These are phyloP conservation scores for Piscicola geometra DNA, from an alignment of 2,888 invertebrate genomes.

Conservation along the genomic window DNA sequence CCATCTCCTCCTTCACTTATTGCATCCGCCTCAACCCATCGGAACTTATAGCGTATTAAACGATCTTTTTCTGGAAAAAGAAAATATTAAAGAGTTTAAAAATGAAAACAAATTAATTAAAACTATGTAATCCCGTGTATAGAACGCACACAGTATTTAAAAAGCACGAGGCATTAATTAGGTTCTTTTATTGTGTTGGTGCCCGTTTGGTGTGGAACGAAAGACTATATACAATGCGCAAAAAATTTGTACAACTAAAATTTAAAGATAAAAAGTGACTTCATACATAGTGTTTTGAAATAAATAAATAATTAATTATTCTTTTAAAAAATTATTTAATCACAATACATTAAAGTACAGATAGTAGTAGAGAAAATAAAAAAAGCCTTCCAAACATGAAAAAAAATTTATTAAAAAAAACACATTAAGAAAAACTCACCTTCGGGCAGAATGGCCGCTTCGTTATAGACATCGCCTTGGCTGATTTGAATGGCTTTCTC, in stretches of 20 bases:
- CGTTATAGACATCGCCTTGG: slow-evolving; percentile 30
- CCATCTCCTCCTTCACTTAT: slow-evolving; percentile 70
- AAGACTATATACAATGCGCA: too few relatives aligned
- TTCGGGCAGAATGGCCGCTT: slow-evolving; percentile 35
- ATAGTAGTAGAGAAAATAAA: neutral
- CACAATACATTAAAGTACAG: too few relatives aligned
- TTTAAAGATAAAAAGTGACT: too few relatives aligned
- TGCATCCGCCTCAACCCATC: slow-evolving; percentile 71
- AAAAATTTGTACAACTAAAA: too few relatives aligned
- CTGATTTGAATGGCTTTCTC: slow-evolving; percentile 34
- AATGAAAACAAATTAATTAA: neutral
- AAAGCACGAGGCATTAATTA: too few relatives aligned
- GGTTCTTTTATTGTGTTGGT: too few relatives aligned
- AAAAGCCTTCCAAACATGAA: neutral
- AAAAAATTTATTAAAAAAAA: neutral
- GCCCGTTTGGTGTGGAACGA: too few relatives aligned
- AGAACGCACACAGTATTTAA: too few relatives aligned
- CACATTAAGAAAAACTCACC: slow-evolving; percentile 30
- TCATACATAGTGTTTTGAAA: too few relatives aligned
- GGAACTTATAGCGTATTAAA: slow-evolving; percentile 71
- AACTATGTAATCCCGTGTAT: too few relatives aligned
- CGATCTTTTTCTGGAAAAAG: slow-evolving; percentile 60
- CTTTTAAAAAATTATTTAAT: too few relatives aligned
- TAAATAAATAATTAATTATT: too few relatives aligned
- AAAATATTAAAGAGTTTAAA: slow-evolving; percentile 60